phyloP scores from a whole-genome alignment of 2,113 vertebrate species.

The Chloroceryle aenea region DNA sequence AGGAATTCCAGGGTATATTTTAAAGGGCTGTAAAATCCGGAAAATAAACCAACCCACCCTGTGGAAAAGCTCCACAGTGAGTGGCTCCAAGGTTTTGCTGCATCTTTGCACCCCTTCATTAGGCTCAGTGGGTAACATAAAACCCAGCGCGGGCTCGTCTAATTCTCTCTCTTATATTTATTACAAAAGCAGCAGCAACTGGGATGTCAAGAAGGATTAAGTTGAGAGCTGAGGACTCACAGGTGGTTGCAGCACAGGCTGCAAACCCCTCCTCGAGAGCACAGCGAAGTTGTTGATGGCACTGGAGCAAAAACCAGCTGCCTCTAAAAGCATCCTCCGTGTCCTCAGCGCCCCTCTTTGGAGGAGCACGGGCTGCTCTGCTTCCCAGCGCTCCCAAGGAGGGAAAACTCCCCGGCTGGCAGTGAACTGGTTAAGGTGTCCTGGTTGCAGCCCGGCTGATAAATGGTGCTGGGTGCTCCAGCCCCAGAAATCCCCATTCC shows the following conservation, averaged over 20 bases:
- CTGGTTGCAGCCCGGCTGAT: background rate
- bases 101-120: background rate
- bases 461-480: background rate
- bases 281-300: fast-evolving
- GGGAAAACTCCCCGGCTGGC: background rate
- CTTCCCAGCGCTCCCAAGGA: fast-evolving
- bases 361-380: fast-evolving
- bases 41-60: background rate
- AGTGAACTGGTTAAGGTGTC: background rate
- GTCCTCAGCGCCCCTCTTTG: fast-evolving
- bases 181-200: background rate
- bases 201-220: conserved; percentile 39
- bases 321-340: fast-evolving
- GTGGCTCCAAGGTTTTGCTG: background rate
- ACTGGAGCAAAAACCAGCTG: fast-evolving
- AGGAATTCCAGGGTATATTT: background rate
- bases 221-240: background rate
- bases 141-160: background rate
- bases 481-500: background rate
- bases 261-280: fast-evolving
- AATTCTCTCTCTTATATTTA: background rate
- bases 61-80: background rate
- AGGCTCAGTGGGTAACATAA: background rate
- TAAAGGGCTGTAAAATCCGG: background rate
- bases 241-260: background rate